phyloP scores from a whole-genome alignment of 2,888 invertebrate species.

The Nomada lathburiana region DNA sequence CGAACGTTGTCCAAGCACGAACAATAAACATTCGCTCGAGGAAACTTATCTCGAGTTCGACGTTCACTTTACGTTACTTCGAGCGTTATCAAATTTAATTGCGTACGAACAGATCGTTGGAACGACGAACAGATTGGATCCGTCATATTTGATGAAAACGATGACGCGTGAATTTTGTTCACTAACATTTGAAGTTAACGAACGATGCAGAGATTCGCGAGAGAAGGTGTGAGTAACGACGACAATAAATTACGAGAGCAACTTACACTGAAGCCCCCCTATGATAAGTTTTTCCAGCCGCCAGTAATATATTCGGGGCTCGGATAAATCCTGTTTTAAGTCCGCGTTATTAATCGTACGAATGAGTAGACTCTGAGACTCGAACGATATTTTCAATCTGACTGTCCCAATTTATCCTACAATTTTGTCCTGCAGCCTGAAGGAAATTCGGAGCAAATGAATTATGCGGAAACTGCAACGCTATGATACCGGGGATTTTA shows the following conservation, averaged over 20 bases:
- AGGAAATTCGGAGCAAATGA: background rate
- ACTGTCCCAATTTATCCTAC: background rate
- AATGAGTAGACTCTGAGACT: too few species aligned
- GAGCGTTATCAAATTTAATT: background rate
- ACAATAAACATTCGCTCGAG: slow-evolving; percentile 42
- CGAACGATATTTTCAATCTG: background rate
- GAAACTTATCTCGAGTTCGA: slow-evolving; percentile 29
- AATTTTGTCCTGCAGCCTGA: background rate
- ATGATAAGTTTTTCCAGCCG: too few species aligned
- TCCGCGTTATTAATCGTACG: too few species aligned
- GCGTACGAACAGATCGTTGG: background rate
- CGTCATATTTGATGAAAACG: background rate
- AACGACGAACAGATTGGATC: background rate
- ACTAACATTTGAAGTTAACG: too few species aligned
- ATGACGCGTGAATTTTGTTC: too few species aligned
- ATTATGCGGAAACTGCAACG: slow-evolving; percentile 12
- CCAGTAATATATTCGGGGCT: too few species aligned
- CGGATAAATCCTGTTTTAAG: too few species aligned
- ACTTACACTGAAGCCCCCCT: too few species aligned
- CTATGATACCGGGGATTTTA: background rate
- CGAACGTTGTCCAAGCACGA: slow-evolving; percentile 16
- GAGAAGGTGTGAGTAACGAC: too few species aligned
- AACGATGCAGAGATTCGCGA: too few species aligned
- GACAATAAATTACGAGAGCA: too few species aligned
- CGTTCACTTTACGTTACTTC: slow-evolving; percentile 6